Conservation (phyloP, 92 coral and sea anemone species). For the Zoanthus gigantus region DNA sequence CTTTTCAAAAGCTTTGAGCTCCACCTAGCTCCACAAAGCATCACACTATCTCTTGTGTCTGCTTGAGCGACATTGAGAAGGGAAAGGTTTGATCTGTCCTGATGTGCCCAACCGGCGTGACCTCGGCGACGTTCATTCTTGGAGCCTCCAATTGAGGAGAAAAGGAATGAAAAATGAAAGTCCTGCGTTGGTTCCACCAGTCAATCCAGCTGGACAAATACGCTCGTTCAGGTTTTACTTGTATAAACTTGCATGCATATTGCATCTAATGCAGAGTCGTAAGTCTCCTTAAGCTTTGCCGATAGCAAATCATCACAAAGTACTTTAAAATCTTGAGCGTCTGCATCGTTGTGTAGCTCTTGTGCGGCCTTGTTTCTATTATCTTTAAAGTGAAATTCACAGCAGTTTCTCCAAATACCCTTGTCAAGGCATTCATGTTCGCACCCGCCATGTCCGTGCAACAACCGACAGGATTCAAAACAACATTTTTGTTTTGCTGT, state of each 20-base stretch:
- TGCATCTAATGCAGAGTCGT: constrained; percentile 16
- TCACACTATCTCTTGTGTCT: constrained; percentile 53
- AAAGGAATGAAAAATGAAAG: constrained; percentile 39
- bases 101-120: constrained; percentile 68
- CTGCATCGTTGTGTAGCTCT: constrained; percentile 25
- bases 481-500: not conserved
- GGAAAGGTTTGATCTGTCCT: constrained; percentile 58
- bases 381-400: constrained; percentile 23
- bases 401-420: constrained; percentile 52
- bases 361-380: constrained; percentile 35
- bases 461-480: constrained; percentile 59
- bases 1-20: constrained; percentile 48
- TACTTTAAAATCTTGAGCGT: constrained; percentile 1
- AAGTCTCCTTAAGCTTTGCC: constrained; percentile 41
- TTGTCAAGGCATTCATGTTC: not conserved
- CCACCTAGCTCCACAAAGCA: constrained; percentile 58
- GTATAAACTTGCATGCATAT: constrained; percentile 37
- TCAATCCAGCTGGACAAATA: constrained; percentile 54
- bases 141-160: constrained; percentile 46
- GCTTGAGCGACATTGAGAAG: constrained; percentile 60
- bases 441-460: constrained; percentile 64
- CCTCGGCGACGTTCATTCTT: constrained; percentile 65
- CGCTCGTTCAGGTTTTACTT: constrained; percentile 45
- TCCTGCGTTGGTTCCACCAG: constrained; percentile 49
- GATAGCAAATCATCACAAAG: constrained; percentile 39